These are phyloP conservation scores for Thereuonema tuberculata DNA, from an alignment of 1,140 invertebrate genomes.

Conservation along the genomic window DNA sequence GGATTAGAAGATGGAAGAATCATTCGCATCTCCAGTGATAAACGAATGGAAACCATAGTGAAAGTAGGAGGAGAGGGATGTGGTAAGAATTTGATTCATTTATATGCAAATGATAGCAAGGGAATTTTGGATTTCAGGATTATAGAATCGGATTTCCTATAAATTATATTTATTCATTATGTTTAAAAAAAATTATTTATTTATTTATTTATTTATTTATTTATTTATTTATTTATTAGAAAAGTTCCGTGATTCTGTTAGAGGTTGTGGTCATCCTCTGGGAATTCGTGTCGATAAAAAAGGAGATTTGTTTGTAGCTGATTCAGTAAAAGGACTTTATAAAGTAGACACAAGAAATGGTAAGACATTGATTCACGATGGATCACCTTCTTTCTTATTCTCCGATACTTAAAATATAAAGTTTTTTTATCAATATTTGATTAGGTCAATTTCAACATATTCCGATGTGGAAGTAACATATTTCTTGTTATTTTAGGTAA, in stretches of 20 bases:
- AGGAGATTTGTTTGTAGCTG: background rate
- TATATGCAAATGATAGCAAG: no score
- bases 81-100: no score
- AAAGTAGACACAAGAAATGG: background rate
- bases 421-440: background rate
- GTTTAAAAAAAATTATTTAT: background rate
- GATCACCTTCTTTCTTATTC: background rate
- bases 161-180: background rate
- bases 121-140: background rate
- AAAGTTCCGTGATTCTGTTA: background rate
- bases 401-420: background rate
- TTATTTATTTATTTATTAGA: background rate
- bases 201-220: background rate
- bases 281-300: background rate
- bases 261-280: background rate
- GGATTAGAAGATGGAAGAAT: background rate
- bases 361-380: no score
- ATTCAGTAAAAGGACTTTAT: background rate
- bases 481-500: background rate
- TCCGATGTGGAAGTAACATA: background rate
- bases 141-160: background rate
- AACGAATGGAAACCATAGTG: background rate
- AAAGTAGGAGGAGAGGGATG: no score
- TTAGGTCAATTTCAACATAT: background rate
- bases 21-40: background rate